These are phyloP conservation scores for Lycocorax pyrrhopterus DNA, from an alignment of 2,113 vertebrate species.

Conservation along the genomic window DNA sequence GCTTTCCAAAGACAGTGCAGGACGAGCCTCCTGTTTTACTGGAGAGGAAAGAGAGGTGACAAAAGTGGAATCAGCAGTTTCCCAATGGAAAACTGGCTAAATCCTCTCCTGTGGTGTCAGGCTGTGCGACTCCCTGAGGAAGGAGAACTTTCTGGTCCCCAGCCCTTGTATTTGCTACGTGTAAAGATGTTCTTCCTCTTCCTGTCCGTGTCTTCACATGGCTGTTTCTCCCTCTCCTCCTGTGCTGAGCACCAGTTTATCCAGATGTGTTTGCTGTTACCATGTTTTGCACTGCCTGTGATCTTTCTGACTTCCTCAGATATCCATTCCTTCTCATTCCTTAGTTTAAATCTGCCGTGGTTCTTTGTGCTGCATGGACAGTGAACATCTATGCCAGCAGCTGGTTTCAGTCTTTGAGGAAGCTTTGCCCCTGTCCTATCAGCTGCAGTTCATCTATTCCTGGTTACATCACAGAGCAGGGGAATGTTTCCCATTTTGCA, in stretches of 20 bases:
- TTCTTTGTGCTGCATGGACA: not conserved
- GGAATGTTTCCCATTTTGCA: not conserved
- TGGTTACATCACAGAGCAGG: not conserved
- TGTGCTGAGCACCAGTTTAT: not conserved
- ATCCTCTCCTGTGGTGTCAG: not conserved
- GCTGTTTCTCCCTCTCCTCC: not conserved
- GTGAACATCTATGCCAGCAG: not conserved
- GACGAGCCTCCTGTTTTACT: fast-evolving
- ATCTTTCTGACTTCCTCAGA: not conserved
- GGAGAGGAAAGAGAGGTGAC: fast-evolving
- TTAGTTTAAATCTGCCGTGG: not conserved
- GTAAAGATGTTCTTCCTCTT: too few relatives aligned
- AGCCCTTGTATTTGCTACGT: not conserved
- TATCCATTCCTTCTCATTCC: not conserved
- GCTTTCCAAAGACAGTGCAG: not conserved
- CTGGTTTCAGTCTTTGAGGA: not conserved
- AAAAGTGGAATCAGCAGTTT: not conserved
- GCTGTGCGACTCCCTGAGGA: not conserved
- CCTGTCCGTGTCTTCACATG: fast-evolving
- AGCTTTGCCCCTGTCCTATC: fast-evolving
- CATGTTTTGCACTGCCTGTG: not conserved
- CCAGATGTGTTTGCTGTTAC: fast-evolving
- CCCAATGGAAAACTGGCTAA: fast-evolving
- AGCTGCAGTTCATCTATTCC: not conserved
- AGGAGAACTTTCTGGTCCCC: not conserved